These are phyloP conservation scores for Pinctada fucata DNA, from an alignment of 2,888 invertebrate species.

Conservation along the genomic window DNA sequence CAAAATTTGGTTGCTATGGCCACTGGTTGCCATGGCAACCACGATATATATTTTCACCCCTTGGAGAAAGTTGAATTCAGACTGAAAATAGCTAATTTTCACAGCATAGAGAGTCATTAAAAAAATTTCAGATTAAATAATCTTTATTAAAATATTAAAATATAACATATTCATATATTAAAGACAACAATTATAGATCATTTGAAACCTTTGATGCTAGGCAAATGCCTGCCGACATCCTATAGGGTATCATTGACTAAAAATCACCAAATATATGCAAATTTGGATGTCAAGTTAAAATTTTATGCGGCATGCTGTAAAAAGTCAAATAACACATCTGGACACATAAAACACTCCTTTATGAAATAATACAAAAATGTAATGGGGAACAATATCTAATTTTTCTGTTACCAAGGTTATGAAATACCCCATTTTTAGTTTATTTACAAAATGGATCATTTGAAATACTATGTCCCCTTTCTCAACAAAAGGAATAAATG, in stretches of 20 bases:
- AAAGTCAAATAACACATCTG: too few species aligned
- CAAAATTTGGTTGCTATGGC: neutral
- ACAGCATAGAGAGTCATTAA: neutral
- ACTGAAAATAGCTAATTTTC: neutral
- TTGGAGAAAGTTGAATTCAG: neutral
- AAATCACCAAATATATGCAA: too few species aligned
- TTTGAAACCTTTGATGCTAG: too few species aligned
- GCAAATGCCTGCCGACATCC: too few species aligned
- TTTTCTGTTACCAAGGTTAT: neutral
- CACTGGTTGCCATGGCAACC: conserved; percentile 14
- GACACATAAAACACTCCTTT: neutral
- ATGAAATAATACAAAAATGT: neutral
- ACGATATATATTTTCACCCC: neutral
- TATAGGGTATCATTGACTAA: too few species aligned
- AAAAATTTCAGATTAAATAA: neutral
- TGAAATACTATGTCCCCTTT: too few species aligned
- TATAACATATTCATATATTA: neutral
- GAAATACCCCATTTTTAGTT: neutral
- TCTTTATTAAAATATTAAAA: neutral
- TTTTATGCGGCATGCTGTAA: too few species aligned
- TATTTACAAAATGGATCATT: neutral
- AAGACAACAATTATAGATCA: too few species aligned
- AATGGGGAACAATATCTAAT: neutral
- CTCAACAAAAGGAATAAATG: too few species aligned
- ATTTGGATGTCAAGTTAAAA: too few species aligned